Base-by-base conservation (phyloP, 2,888 invertebrate genomes). In the Clusia tigrina region DNA sequence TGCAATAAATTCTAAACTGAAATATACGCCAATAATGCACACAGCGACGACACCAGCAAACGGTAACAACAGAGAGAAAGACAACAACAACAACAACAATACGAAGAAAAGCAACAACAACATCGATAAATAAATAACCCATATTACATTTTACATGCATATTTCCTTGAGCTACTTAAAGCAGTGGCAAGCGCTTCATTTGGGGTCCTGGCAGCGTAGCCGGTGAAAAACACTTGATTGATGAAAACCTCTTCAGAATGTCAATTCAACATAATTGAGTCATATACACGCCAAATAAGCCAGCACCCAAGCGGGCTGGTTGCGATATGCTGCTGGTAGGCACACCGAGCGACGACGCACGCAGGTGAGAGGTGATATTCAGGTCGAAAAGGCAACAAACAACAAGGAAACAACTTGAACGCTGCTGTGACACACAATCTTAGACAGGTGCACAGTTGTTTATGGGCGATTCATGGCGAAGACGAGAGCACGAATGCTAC, bases 211-310 rank as follows among this genome's bases (percentile, higher is more conserved):
- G 15, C 42, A n/a, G 6, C n/a, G 48, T 48, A 48, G 48, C 48
- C 48, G 48, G 20, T 48, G 48, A 48, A 48, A 48, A 48, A 63
- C 68, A 69, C 71, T 77, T 79, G 78, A 79, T 77, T 78, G 77
- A 79, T 79, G 78, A 69, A 74, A 76, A 73, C 70, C 72, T 72
- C 72, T 73, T 69, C 69, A 69, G 74, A 76, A 73, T 78, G 76
- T 76, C 78, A 79, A 76, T 77, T 71, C 71, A 70, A 69, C 71
- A 74, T 79, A 78, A 79, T 78, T 78, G 76, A 72, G 78, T 77
- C 71, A 67, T 70, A 69, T 70, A 69, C 68, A 57, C 38, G 42
- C n/a, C 52, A 32, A 53, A 46, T 38, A 52, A 38, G 32, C 48
- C 38, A 62, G 58, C 54, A 12, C 32, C 32, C 6, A 32, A 32